Conservation (phyloP, 1,140 invertebrate species). For the Panulirus ornatus region DNA sequence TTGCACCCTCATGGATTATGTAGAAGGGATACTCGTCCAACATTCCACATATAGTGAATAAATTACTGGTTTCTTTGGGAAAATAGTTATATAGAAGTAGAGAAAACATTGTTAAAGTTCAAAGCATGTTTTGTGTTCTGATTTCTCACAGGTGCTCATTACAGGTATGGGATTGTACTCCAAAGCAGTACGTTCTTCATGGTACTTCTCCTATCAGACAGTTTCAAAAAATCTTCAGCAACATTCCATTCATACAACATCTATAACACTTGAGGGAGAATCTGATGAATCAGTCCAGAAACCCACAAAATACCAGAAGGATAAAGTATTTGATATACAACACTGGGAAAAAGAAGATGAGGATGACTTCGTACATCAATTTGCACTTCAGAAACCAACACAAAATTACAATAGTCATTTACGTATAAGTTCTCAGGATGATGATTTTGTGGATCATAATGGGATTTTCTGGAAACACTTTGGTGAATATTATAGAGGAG, state of each 20-base stretch:
- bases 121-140: no score
- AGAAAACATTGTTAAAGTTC: no score
- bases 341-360: not conserved
- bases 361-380: not conserved
- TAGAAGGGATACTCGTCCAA: no score
- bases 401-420: not conserved
- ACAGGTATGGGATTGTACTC: not conserved
- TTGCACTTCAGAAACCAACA: not conserved
- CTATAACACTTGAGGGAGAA: not conserved
- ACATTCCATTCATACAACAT: not conserved
- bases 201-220: not conserved
- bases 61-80: no score
- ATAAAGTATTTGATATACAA: not conserved
- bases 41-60: no score
- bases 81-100: no score
- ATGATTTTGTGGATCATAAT: conserved; percentile 21
- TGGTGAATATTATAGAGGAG: conserved; percentile 5
- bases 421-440: not conserved
- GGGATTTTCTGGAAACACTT: conserved; percentile 35
- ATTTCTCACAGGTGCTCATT: not conserved
- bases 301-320: not conserved
- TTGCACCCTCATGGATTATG: no score
- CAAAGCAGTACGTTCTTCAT: not conserved
- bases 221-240: not conserved
- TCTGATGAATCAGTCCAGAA: not conserved